phyloP scores from a whole-genome alignment of 2,888 invertebrate species.

The Raillietiella orientalis region DNA sequence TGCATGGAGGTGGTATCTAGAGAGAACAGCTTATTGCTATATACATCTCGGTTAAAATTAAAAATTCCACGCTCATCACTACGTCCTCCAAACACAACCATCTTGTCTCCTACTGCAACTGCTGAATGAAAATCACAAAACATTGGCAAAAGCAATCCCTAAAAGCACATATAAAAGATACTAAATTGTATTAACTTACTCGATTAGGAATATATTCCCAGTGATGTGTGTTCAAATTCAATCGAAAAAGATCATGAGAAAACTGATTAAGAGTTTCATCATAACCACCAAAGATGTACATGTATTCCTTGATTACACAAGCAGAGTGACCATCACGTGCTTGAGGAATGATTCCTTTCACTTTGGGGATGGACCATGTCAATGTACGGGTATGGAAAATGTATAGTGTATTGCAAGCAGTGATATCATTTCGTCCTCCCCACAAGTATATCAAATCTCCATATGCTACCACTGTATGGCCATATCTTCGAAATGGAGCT shows the following conservation, averaged over 20 bases:
- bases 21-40: slow-evolving; percentile 14
- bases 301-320: slow-evolving; percentile 23
- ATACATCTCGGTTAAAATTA: slow-evolving; percentile 18
- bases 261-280: background rate
- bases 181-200: background rate
- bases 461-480: slow-evolving; percentile 60
- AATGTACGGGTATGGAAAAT: slow-evolving; percentile 36
- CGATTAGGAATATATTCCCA: slow-evolving; percentile 1
- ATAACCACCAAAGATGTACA: slow-evolving; percentile 20
- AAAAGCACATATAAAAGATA: background rate
- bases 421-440: slow-evolving; percentile 67
- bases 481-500: slow-evolving; percentile 54
- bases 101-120: slow-evolving; percentile 32
- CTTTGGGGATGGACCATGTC: slow-evolving; percentile 28
- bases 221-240: background rate
- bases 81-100: slow-evolving; percentile 71
- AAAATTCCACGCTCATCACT: slow-evolving; percentile 32
- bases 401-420: slow-evolving; percentile 42
- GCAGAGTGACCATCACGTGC: slow-evolving; percentile 76
- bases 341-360: slow-evolving; percentile 33
- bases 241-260: background rate
- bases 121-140: slow-evolving; percentile 69
- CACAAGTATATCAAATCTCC: slow-evolving; percentile 43
- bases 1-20: slow-evolving; percentile 30
- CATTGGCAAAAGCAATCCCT: too few relatives aligned